phyloP scores from a whole-genome alignment of 2,797 vertebrate species.

The Triplophysa yarkandensis region DNA sequence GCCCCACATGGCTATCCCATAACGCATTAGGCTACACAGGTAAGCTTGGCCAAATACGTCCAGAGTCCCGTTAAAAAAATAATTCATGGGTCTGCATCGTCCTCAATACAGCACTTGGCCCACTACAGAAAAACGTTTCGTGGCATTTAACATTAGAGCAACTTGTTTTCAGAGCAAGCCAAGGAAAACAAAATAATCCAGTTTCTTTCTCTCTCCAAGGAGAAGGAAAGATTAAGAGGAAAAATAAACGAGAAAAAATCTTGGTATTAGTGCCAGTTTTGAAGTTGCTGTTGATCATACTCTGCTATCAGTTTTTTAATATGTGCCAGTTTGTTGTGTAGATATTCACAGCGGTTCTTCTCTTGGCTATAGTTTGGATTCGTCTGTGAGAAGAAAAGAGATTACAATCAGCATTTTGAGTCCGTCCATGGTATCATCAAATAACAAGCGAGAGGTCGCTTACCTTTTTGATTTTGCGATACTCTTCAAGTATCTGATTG shows the following conservation, averaged over 20 bases:
- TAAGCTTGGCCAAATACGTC: slow-evolving; percentile 52
- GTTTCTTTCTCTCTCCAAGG: slow-evolving; percentile 68
- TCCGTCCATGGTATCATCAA: background rate
- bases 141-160: slow-evolving; percentile 61
- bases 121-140: slow-evolving; percentile 61
- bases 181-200: slow-evolving; percentile 63
- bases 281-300: slow-evolving; percentile 94
- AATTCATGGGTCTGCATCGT: slow-evolving; percentile 63
- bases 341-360: slow-evolving; percentile 98
- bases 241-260: slow-evolving; percentile 58
- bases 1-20: slow-evolving; percentile 50
- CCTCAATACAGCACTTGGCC: slow-evolving; percentile 69
- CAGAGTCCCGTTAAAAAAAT: slow-evolving; percentile 55
- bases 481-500: slow-evolving; percentile 98
- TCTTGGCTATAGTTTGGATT: slow-evolving; percentile 98
- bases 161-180: slow-evolving; percentile 59
- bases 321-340: slow-evolving; percentile 98
- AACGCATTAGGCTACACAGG: slow-evolving; percentile 65
- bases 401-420: slow-evolving; percentile 48
- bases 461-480: slow-evolving; percentile 98
- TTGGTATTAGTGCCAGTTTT: slow-evolving; percentile 76
- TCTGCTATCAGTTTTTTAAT: slow-evolving; percentile 97
- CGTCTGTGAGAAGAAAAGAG: slow-evolving; percentile 76
- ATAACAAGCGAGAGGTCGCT: background rate
- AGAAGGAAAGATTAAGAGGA: slow-evolving; percentile 1